Evolutionary conservation across 2,113 vertebrate genomes (phyloP).

Genomic region (Paratilapia polleni): DNA sequence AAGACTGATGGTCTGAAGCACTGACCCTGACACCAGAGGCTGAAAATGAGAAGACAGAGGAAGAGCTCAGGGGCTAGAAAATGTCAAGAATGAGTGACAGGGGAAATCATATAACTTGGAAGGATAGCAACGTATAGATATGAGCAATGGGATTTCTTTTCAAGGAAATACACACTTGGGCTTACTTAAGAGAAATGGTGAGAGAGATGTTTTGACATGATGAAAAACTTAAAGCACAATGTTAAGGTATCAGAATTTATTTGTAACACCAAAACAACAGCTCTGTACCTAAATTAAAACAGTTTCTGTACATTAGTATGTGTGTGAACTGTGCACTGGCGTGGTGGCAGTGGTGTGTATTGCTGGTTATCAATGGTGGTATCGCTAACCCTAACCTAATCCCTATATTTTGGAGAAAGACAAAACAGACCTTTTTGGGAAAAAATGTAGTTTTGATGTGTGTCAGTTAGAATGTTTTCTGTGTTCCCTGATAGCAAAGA

Average conservation of each 20-base stretch:
- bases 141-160: constrained; percentile 33
- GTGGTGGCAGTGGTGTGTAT: no score
- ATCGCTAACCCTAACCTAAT: not conserved
- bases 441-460: no score
- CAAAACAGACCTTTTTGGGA: not conserved
- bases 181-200: not conserved
- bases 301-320: no score
- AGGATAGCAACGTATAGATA: not conserved
- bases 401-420: not conserved
- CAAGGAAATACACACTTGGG: not conserved
- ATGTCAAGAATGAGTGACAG: constrained; percentile 50
- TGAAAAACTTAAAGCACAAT: not conserved
- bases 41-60: not conserved
- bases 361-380: not conserved
- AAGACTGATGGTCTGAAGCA: constrained; percentile 8
- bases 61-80: not conserved
- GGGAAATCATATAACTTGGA: constrained; percentile 30
- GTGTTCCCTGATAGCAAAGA: no score
- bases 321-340: no score
- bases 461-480: not conserved
- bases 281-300: not conserved
- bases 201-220: not conserved
- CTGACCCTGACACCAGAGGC: not conserved
- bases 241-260: not conserved
- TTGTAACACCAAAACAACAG: not conserved